These are phyloP conservation scores for Acrocephalus arundinaceus DNA, from an alignment of 2,113 vertebrate genomes.

Conservation along the genomic window DNA sequence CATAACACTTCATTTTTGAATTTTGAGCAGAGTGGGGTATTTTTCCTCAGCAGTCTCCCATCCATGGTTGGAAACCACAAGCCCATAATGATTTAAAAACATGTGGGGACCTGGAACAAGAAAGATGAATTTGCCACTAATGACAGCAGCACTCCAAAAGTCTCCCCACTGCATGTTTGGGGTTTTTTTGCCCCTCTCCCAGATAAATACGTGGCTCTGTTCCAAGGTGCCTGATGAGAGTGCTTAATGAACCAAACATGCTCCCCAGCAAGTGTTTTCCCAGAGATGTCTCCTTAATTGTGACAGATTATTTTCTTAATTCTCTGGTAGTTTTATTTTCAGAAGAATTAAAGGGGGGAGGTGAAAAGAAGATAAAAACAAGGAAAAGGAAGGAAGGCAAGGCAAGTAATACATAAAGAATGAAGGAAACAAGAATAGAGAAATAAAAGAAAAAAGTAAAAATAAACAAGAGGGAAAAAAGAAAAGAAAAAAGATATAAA, in stretches of 20 bases:
- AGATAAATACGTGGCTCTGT: not conserved
- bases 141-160: not conserved
- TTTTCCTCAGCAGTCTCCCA: not conserved
- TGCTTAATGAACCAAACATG: not conserved
- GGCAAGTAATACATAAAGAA: not conserved
- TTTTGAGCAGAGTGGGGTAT: not conserved
- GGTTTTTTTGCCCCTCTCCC: not conserved
- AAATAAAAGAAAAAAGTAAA: not conserved
- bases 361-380: not conserved
- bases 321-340: not conserved
- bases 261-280: not conserved
- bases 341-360: not conserved
- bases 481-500: accelerated
- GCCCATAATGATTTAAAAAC: not conserved
- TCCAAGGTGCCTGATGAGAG: not conserved
- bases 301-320: not conserved
- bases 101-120: conserved; percentile 3
- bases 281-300: not conserved
- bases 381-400: not conserved
- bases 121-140: not conserved
- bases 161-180: not conserved
- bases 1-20: not conserved
- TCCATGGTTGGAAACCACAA: not conserved
- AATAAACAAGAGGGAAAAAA: not conserved
- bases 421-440: not conserved